Evolutionary conservation across 2,113 vertebrate species (phyloP).

Genomic region (Percopsis transmontana): DNA sequence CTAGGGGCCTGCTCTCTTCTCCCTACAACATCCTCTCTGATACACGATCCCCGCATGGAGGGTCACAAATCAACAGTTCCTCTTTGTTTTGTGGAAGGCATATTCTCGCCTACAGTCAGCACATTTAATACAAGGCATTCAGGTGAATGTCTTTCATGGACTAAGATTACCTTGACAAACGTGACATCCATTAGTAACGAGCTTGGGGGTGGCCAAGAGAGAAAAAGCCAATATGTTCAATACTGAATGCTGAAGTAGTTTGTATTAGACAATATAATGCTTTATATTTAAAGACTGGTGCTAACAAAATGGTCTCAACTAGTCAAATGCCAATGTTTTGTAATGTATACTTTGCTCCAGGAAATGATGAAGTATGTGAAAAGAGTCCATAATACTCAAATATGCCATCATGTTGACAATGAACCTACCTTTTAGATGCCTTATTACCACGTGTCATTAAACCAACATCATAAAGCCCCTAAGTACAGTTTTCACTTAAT

Average conservation of each 20-base stretch:
- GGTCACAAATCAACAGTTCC: slow-evolving; percentile 62
- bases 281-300: too few relatives aligned
- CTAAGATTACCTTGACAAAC: slow-evolving; percentile 59
- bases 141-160: slow-evolving; percentile 38
- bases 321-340: too few relatives aligned
- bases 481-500: slow-evolving; percentile 31
- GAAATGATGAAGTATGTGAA: not conserved
- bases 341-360: too few relatives aligned
- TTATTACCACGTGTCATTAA: slow-evolving; percentile 37
- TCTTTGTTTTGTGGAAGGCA: slow-evolving; percentile 41
- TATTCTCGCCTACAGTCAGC: slow-evolving; percentile 38
- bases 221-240: too few relatives aligned
- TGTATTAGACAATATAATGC: too few relatives aligned
- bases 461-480: slow-evolving; percentile 38
- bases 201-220: slow-evolving; percentile 12
- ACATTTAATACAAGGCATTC: slow-evolving; percentile 35
- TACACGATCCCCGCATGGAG: slow-evolving; percentile 54
- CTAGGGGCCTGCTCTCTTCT: slow-evolving; percentile 42
- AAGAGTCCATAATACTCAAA: slow-evolving; percentile 25
- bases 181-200: slow-evolving; percentile 56
- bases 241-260: too few relatives aligned
- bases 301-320: too few relatives aligned
- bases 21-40: slow-evolving; percentile 38
- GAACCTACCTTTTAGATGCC: slow-evolving; percentile 20
- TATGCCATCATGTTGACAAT: slow-evolving; percentile 28